phyloP scores from a whole-genome alignment of 2,888 invertebrate species.

The Psylliodes chrysocephalus region DNA sequence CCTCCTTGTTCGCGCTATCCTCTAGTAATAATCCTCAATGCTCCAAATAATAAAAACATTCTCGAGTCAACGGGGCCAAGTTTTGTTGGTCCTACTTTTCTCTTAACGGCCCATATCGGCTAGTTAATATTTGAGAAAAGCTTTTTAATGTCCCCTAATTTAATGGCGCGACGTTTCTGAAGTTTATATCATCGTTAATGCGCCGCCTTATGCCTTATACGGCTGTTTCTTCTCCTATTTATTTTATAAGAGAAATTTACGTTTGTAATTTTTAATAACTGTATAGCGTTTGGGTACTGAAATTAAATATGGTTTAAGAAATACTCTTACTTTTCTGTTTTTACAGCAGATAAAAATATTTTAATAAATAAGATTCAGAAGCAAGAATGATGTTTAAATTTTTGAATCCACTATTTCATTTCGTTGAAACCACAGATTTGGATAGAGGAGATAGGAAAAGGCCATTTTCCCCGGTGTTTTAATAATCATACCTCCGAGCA shows the following conservation, averaged over 20 bases:
- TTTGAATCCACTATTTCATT: too few relatives aligned
- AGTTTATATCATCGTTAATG: conserved; percentile 29
- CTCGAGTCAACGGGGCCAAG: conserved; percentile 1
- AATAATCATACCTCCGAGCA: too few relatives aligned
- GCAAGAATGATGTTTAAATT: too few relatives aligned
- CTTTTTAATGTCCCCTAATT: conserved; percentile 34
- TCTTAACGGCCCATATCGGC: conserved; percentile 33
- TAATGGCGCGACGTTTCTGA: conserved; percentile 12
- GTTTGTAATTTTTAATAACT: conserved; percentile 3
- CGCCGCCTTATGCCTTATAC: conserved; percentile 7
- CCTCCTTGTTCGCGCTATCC: neutral
- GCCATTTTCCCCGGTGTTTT: too few relatives aligned
- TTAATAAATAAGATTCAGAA: too few relatives aligned
- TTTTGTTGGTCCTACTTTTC: conserved; percentile 18
- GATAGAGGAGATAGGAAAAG: too few relatives aligned
- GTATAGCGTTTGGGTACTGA: neutral
- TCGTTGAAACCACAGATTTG: too few relatives aligned
- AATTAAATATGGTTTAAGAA: too few relatives aligned
- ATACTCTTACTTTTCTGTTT: too few relatives aligned
- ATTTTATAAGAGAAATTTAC: conserved; percentile 11
- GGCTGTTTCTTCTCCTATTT: conserved; percentile 5
- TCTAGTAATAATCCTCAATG: conserved; percentile 12
- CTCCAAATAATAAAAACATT: conserved; percentile 15
- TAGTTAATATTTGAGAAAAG: conserved; percentile 35
- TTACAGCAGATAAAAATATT: too few relatives aligned